Evolutionary conservation across 2,113 vertebrate genomes (phyloP).

Genomic region (Brachyhypopomus gauderio): DNA sequence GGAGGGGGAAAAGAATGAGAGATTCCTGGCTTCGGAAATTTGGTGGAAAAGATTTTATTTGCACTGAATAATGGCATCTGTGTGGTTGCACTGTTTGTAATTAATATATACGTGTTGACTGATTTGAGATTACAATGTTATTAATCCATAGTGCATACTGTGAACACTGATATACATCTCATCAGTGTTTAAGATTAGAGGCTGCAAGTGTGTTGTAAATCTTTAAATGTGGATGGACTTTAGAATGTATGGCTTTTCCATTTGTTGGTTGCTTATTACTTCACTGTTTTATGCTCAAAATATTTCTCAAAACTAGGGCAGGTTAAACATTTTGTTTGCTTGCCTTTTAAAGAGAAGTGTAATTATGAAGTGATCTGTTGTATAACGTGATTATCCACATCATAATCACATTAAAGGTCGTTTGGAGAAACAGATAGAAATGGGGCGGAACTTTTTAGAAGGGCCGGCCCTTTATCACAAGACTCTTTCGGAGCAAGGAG

Average conservation of each 20-base stretch:
- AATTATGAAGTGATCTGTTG: neutral
- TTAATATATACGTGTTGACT: neutral
- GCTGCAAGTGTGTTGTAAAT: no score
- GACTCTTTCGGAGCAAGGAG: conserved; percentile 25
- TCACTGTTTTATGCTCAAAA: neutral
- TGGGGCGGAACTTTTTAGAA: conserved; percentile 49
- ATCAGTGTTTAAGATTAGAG: no score
- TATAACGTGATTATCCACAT: conserved; percentile 31
- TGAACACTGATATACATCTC: no score
- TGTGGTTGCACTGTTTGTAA: neutral
- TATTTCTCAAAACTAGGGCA: neutral
- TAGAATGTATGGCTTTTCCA: no score
- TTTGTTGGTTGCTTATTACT: no score
- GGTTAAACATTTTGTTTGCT: neutral
- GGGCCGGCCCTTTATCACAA: conserved; percentile 40
- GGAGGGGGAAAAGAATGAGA: no score
- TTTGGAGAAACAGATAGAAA: conserved; percentile 52
- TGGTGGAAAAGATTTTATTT: no score
- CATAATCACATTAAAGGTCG: neutral
- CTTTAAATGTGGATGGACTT: no score
- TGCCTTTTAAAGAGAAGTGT: no score
- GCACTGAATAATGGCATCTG: neutral
- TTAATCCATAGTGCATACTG: no score
- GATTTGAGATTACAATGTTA: neutral
- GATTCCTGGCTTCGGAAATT: no score